Percentiles rank a stretch among this genome's conserved stretches.
These are phyloP conservation scores for Schlechtendalia chinensis DNA, from an alignment of 1,140 invertebrate species.

Conservation along the genomic window DNA sequence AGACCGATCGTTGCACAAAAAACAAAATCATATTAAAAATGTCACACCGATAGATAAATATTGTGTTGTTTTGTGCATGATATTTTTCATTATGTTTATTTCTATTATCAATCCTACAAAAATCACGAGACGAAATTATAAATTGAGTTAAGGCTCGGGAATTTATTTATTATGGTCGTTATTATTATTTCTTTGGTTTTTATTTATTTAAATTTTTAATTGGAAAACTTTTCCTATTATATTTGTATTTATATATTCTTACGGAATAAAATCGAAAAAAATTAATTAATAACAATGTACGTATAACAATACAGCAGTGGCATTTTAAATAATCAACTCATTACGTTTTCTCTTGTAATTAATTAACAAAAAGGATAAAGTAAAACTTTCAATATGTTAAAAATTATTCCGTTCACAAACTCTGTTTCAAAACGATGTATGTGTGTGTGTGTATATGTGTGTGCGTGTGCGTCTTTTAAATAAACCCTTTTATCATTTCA, in stretches of 20 bases:
- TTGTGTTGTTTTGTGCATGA: not conserved
- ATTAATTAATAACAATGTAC: slow-evolving; percentile 8
- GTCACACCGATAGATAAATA: not conserved
- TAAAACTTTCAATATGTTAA: slow-evolving; percentile 6
- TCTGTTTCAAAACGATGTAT: not conserved
- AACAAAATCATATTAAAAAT: not conserved
- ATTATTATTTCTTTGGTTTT: not conserved
- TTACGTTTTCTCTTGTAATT: not conserved
- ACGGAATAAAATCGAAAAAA: slow-evolving; percentile 10
- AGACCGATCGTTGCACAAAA: not conserved
- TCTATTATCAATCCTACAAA: not conserved
- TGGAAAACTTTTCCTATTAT: slow-evolving; percentile 25
- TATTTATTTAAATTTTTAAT: slow-evolving; percentile 29
- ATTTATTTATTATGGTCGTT: not conserved
- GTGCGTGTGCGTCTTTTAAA: too few relatives aligned
- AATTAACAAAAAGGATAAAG: slow-evolving; percentile 10
- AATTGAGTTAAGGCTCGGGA: not conserved
- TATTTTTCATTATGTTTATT: not conserved
- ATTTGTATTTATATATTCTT: slow-evolving; percentile 9
- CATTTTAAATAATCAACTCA: slow-evolving; percentile 8
- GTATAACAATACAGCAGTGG: slow-evolving; percentile 3
- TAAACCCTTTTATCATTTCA: not conserved
- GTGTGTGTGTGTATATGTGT: not conserved
- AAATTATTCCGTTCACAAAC: not conserved
- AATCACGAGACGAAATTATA: not conserved